These are phyloP conservation scores for Megaustenia siamemsis DNA, from an alignment of 2,888 invertebrate species.

Conservation along the genomic window DNA sequence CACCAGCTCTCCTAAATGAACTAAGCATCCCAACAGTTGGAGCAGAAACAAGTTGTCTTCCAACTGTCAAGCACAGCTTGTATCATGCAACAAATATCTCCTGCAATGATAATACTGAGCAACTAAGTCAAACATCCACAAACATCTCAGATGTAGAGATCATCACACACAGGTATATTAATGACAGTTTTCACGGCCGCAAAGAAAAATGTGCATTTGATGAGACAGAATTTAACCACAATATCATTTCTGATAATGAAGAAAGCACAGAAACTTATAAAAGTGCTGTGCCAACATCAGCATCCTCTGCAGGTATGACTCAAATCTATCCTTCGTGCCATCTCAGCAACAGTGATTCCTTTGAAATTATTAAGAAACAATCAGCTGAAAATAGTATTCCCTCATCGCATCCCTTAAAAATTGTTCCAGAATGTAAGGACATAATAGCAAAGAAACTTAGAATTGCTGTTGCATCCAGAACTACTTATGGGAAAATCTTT, in stretches of 20 bases:
- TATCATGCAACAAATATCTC: background rate
- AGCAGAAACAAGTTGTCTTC: background rate
- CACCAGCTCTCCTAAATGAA: background rate
- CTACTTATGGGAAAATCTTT: background rate
- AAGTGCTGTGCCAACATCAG: background rate
- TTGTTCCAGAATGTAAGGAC: background rate
- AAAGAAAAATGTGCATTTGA: background rate
- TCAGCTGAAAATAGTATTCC: background rate
- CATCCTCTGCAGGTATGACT: too few species aligned
- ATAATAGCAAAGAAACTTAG: constrained; percentile 11
- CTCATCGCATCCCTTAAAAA: constrained; percentile 2
- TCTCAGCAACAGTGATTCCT: background rate
- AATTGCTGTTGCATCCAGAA: background rate
- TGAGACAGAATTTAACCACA: too few species aligned
- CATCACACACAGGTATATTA: too few species aligned
- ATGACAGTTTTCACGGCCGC: too few species aligned
- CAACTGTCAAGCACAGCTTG: background rate
- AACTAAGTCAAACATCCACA: too few species aligned
- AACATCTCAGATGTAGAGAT: background rate
- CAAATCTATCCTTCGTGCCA: background rate
- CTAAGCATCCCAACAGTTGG: background rate
- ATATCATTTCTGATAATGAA: background rate
- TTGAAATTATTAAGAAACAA: background rate
- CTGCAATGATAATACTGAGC: too few species aligned
- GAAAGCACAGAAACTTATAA: too few species aligned